Evolutionary conservation across 2,113 vertebrate species (phyloP), one percentile per base, ranked within the genome.

Genomic region (Chrysochloris asiatica): DNA sequence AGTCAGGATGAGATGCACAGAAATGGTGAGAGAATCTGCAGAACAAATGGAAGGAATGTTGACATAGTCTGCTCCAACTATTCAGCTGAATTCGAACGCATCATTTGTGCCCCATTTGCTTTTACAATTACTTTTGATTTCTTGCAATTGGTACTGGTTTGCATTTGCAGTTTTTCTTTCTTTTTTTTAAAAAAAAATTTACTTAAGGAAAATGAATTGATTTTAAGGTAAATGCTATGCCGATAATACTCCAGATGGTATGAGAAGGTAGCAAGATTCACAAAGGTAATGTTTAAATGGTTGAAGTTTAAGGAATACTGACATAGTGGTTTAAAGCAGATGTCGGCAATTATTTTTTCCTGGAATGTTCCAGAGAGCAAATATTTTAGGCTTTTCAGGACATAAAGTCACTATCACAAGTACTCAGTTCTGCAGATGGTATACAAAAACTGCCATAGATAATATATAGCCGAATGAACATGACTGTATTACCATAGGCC

Each of bases 151-250:
- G 36, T 61, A 52, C 10, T 91, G 61, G 41, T 78, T 93, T 92
- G 24, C n/a, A 48, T 56, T 92, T 65, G 63, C 33, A 43, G n/a
- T 61, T 69, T 92, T 63, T 86, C 78, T 86, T 90, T 67, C 56
- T 88, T 88, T 86, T 8, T 88, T 88, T 86, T 8, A 63, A 77
- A 90, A 72, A 84, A 86, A 86, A 52, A 45, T 81, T 41, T 86
- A 88, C 89, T 90, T 92, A 86, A 86, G 69, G 67, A 86, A 96
- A 95, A 47, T 67, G 30, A 93, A 88, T 89, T 75, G 82, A 86
- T 80, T 73, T 90, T 71, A 83, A 92, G 61, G 61, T 90, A 93
- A 77, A 86, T 77, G 43, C 75, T 79, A 41, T 24, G 8, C 41
- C 76, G 79, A 86, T 59, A 71, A 80, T 61, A 16, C 10, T 90